phyloP scores from a whole-genome alignment of 2,888 invertebrate genomes.

The Hirtodrosophila duncani region DNA sequence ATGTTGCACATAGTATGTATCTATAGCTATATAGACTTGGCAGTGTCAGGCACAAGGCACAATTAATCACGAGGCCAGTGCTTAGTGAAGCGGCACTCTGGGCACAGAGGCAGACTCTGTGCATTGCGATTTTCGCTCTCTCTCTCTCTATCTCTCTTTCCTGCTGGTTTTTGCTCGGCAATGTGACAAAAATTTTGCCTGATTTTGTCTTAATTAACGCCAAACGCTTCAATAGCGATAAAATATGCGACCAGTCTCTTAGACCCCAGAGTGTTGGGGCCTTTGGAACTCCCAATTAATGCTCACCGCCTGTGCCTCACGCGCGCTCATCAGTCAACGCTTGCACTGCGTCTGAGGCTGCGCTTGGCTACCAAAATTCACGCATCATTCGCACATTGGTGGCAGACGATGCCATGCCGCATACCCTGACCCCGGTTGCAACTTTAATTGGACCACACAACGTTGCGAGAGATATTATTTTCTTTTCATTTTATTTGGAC shows the following conservation, averaged over 20 bases:
- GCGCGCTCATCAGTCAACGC: slow-evolving; percentile 67
- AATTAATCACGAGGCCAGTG: slow-evolving; percentile 64
- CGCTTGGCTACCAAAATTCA: slow-evolving; percentile 67
- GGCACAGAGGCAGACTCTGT: background rate
- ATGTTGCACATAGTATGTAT: slow-evolving; percentile 11
- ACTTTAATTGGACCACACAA: slow-evolving; percentile 77
- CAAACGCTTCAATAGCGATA: slow-evolving; percentile 78
- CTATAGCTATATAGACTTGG: slow-evolving; percentile 35
- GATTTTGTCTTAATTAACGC: slow-evolving; percentile 78
- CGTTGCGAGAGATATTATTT: slow-evolving; percentile 36
- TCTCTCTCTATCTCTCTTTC: background rate
- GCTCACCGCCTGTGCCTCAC: slow-evolving; percentile 55
- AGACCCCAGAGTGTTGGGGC: slow-evolving; percentile 26
- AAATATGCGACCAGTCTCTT: slow-evolving; percentile 72
- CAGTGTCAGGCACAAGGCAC: slow-evolving; percentile 62
- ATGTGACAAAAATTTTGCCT: slow-evolving; percentile 76
- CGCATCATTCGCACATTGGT: slow-evolving; percentile 76
- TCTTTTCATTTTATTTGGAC: slow-evolving; percentile 5
- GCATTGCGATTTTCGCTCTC: slow-evolving; percentile 21
- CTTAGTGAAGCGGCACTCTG: slow-evolving; percentile 7
- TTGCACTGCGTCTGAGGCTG: slow-evolving; percentile 34
- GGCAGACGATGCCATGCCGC: slow-evolving; percentile 44
- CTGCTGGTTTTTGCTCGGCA: slow-evolving; percentile 27
- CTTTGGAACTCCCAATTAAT: slow-evolving; percentile 63
- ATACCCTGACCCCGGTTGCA: slow-evolving; percentile 43